These are phyloP conservation scores for Amphimedon queenslandica DNA, from an alignment of 37 sponge, comb jelly and placozoan genomes.

Conservation along the genomic window DNA sequence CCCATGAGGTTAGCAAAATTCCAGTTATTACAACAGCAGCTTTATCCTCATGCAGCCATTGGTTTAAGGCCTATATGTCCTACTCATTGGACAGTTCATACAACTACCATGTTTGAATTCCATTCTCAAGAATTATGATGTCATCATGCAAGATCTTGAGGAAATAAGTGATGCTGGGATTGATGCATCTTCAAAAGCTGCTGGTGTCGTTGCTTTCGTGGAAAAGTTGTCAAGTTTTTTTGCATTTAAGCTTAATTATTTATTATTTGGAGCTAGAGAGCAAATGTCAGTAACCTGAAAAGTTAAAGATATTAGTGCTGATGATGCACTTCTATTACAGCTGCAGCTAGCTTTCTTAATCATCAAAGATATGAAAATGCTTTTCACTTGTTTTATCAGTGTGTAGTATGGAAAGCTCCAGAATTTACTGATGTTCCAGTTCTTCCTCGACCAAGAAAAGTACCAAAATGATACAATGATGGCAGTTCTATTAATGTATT, in stretches of 20 bases:
- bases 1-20: constrained; percentile 11
- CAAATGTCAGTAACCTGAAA: constrained; percentile 14
- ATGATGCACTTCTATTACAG: constrained; percentile 18
- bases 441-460: constrained; percentile 27
- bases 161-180: neutral
- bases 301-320: constrained; percentile 2
- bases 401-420: neutral
- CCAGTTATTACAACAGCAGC: neutral
- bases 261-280: constrained; percentile 9
- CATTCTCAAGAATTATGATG: constrained; percentile 23
- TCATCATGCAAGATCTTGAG: constrained; percentile 8
- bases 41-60: neutral
- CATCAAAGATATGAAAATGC: constrained; percentile 15
- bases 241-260: constrained; percentile 46
- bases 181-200: constrained; percentile 17
- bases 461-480: neutral
- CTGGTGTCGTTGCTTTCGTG: constrained; percentile 14
- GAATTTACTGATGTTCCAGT: constrained; percentile 3
- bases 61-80: constrained; percentile 32
- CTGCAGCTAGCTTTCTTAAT: constrained; percentile 28
- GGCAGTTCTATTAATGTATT: neutral
- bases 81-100: constrained; percentile 31
- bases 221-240: constrained; percentile 51
- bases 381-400: constrained; percentile 13
- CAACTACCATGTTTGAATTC: constrained; percentile 9